Percentiles rank a stretch among this genome's conserved stretches.
These are phyloP conservation scores for Notechis scutatus DNA, from an alignment of 2,113 vertebrate species.

Conservation along the genomic window DNA sequence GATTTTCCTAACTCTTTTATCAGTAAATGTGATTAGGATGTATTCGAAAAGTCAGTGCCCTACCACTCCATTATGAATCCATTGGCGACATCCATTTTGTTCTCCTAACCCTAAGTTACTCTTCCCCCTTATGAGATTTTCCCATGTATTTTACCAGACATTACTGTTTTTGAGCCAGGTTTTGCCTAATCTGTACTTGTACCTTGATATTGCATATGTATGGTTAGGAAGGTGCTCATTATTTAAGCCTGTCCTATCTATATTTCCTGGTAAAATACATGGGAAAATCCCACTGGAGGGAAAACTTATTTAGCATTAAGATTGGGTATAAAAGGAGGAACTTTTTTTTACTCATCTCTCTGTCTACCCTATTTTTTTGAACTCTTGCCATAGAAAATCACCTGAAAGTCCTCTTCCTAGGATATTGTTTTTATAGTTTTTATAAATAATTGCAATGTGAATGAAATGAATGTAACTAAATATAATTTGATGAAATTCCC, in stretches of 20 bases:
- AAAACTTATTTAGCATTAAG: not conserved
- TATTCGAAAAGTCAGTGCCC: too few relatives aligned
- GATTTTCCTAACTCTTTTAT: not conserved
- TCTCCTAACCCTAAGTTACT: too few relatives aligned
- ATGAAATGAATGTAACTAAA: constrained; percentile 33
- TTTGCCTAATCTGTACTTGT: too few relatives aligned
- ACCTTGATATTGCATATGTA: too few relatives aligned
- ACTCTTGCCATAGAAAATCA: constrained; percentile 10
- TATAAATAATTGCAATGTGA: constrained; percentile 28
- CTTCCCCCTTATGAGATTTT: too few relatives aligned
- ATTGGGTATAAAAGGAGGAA: not conserved
- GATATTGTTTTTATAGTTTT: constrained; percentile 18
- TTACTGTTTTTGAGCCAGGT: too few relatives aligned
- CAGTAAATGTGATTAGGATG: not conserved
- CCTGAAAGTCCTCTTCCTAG: constrained; percentile 27
- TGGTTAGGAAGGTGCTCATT: too few relatives aligned
- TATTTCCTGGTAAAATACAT: not conserved
- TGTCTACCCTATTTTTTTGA: not conserved
- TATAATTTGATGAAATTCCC: constrained; percentile 48
- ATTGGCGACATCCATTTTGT: too few relatives aligned
- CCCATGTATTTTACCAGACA: too few relatives aligned
- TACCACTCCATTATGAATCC: too few relatives aligned
- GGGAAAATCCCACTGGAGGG: not conserved
- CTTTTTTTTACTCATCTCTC: not conserved
- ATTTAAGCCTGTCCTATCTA: too few relatives aligned